Evolutionary conservation across 2,888 invertebrate species (phyloP).

Genomic region (Temnothorax ravouxi): DNA sequence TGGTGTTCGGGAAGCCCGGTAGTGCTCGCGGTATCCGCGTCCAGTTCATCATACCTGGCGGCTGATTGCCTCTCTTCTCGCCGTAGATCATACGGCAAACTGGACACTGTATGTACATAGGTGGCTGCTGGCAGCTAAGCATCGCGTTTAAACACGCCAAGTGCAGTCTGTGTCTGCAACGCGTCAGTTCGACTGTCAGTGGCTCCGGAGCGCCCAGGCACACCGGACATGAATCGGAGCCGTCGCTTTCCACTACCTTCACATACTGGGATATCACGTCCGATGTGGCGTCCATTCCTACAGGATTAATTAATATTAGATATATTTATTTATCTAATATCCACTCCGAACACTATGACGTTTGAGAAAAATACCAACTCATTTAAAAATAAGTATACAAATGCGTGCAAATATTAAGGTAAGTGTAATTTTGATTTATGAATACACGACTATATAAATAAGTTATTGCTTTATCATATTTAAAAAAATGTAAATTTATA

Average conservation of each 20-base stretch:
- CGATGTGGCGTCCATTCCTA: slow-evolving; percentile 88
- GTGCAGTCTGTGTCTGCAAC: slow-evolving; percentile 94
- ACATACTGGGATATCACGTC: slow-evolving; percentile 91
- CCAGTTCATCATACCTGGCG: slow-evolving; percentile 94
- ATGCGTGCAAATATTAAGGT: slow-evolving; percentile 23
- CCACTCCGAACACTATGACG: not conserved
- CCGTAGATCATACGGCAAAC: slow-evolving; percentile 95
- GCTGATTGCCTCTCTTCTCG: slow-evolving; percentile 93
- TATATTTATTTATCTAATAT: slow-evolving; percentile 10
- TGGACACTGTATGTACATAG: slow-evolving; percentile 93
- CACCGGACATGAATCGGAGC: slow-evolving; percentile 91
- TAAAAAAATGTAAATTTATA: not conserved
- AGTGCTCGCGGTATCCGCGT: slow-evolving; percentile 90
- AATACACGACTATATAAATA: not conserved
- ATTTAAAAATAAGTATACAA: slow-evolving; percentile 26
- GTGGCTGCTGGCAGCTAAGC: slow-evolving; percentile 89
- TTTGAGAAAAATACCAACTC: not conserved
- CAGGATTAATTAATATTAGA: slow-evolving; percentile 8
- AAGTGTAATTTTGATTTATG: not conserved
- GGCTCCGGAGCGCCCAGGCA: slow-evolving; percentile 88
- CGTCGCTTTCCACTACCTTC: slow-evolving; percentile 90
- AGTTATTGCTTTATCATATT: not conserved
- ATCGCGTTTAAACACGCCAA: slow-evolving; percentile 93
- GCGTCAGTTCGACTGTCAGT: slow-evolving; percentile 89
- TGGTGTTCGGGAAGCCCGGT: slow-evolving; percentile 90